Conservation (phyloP, 2,113 vertebrate species). For the Proterorhinus semilunaris region DNA sequence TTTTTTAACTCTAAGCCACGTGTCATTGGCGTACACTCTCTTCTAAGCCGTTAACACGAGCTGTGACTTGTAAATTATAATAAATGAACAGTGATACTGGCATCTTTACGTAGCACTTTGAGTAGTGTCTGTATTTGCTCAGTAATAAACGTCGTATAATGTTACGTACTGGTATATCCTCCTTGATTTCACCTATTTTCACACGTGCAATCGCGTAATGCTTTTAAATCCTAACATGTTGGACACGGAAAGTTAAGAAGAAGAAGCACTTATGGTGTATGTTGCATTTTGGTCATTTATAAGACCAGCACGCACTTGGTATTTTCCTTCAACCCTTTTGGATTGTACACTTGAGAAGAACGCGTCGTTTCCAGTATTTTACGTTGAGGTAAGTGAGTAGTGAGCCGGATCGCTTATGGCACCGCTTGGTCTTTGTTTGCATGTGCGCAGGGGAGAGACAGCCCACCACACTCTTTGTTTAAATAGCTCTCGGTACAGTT, state of each 20-base stretch:
- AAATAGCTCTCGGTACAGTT: conserved; percentile 69
- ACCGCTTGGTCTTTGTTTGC: conserved; percentile 34
- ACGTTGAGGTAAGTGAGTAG: conserved; percentile 1
- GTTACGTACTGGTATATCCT: not conserved
- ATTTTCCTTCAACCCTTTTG: not conserved
- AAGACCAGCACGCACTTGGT: not conserved
- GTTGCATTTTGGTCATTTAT: conserved; percentile 9
- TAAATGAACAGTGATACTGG: conserved; percentile 18
- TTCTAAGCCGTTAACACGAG: not conserved
- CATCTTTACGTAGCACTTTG: conserved; percentile 17
- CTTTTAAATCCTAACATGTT: not conserved
- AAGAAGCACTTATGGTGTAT: not conserved
- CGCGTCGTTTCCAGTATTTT: not conserved
- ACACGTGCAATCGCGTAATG: not conserved
- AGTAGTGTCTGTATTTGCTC: not conserved
- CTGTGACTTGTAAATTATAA: conserved; percentile 11
- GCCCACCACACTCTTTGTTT: conserved; percentile 71
- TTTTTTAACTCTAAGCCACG: not conserved
- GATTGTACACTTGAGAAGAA: not conserved
- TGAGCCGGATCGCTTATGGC: not conserved
- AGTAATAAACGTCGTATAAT: conserved; percentile 1
- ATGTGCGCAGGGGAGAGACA: conserved; percentile 29
- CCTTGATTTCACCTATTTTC: not conserved
- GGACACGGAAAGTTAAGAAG: not conserved
- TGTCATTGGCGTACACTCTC: too few relatives aligned